Conservation (phyloP, 2,888 invertebrate species). For the Pristionchus arcanus region DNA sequence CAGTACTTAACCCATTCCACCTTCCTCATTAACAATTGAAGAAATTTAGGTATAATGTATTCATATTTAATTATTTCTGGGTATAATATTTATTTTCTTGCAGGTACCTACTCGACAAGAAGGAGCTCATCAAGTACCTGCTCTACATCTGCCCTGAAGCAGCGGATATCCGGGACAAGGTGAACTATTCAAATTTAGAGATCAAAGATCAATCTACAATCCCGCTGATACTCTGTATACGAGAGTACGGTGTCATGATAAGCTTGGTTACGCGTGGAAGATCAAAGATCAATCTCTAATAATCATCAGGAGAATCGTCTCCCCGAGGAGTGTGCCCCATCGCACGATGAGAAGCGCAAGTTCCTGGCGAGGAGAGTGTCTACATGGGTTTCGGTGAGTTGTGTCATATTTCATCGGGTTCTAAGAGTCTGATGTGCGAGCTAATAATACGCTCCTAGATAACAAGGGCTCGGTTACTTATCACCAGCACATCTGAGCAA, state of each 20-base stretch:
- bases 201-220: no score
- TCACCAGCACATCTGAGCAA: no score
- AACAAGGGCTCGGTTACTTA: no score
- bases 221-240: no score
- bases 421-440: no score
- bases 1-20: no score
- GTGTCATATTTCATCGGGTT: background rate
- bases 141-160: slow-evolving; percentile 74
- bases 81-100: no score
- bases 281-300: background rate
- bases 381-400: slow-evolving; percentile 35
- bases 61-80: background rate
- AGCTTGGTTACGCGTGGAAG: background rate
- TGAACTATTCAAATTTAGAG: background rate
- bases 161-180: slow-evolving; percentile 71
- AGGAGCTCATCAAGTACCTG: slow-evolving; percentile 68
- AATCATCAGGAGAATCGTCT: slow-evolving; percentile 20
- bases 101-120: slow-evolving; percentile 59
- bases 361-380: slow-evolving; percentile 39
- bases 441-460: no score
- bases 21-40: no score
- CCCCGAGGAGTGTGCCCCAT: slow-evolving; percentile 16
- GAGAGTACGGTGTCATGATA: no score
- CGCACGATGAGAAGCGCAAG: background rate
- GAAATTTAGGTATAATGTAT: background rate